Percentiles rank a stretch among this genome's conserved stretches.
phyloP scores from a whole-genome alignment of 1,140 invertebrate species.

The Laupala kohalensis region DNA sequence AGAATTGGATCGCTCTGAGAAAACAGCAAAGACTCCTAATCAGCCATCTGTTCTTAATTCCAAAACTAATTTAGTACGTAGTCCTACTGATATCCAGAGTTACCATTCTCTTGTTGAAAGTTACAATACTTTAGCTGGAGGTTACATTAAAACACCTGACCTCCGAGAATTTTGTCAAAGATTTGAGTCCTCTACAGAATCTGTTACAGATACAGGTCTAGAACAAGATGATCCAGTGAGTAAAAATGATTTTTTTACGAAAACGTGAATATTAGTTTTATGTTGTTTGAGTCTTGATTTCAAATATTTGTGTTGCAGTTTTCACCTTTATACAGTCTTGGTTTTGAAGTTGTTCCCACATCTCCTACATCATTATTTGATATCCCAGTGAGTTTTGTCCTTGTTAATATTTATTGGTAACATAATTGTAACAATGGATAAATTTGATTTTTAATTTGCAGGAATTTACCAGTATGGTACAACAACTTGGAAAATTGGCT shows the following conservation, averaged over 20 bases:
- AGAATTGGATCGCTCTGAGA: slow-evolving; percentile 16
- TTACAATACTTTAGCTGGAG: slow-evolving; percentile 22
- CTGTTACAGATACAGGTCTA: not conserved
- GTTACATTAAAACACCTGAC: slow-evolving; percentile 39
- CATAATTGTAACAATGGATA: too few relatives aligned
- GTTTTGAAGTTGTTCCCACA: slow-evolving; percentile 40
- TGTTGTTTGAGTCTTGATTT: not conserved
- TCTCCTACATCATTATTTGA: slow-evolving; percentile 32
- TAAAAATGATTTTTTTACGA: not conserved
- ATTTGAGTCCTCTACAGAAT: slow-evolving; percentile 22
- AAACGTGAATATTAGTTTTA: not conserved
- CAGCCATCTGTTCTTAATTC: not conserved
- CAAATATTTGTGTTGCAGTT: slow-evolving; percentile 8
- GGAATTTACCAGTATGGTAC: slow-evolving; percentile 33
- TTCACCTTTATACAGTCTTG: slow-evolving; percentile 28
- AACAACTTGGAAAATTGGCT: slow-evolving; percentile 51
- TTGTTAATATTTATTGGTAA: not conserved
- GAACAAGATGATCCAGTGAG: slow-evolving; percentile 15
- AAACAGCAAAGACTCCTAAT: slow-evolving; percentile 17
- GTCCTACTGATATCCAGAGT: slow-evolving; percentile 24
- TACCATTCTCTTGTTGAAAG: slow-evolving; percentile 30
- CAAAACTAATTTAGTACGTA: slow-evolving; percentile 1
- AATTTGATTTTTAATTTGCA: slow-evolving; percentile 8
- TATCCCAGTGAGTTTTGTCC: slow-evolving; percentile 16
- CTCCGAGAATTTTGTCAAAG: slow-evolving; percentile 44